Percentiles rank a stretch among this genome's conserved stretches.
phyloP scores from a whole-genome alignment of 2,797 vertebrate genomes.

The Columba guinea region DNA sequence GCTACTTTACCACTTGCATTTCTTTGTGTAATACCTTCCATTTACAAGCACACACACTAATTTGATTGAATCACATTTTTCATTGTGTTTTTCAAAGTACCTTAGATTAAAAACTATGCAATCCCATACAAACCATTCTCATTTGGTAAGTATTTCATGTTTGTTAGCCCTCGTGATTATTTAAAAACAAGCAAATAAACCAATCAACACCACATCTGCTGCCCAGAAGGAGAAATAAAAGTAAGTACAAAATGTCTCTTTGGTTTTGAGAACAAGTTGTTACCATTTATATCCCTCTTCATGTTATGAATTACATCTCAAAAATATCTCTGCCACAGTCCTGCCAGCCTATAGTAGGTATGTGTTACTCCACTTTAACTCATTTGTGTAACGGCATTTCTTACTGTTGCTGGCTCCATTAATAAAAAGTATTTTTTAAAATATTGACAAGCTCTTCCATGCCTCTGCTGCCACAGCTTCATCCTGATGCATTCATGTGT shows the following conservation, averaged over 20 bases:
- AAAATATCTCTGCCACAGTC: neutral
- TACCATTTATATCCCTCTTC: neutral
- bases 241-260: neutral
- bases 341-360: neutral
- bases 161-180: neutral
- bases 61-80: neutral
- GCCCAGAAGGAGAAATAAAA: constrained; percentile 14
- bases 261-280: neutral
- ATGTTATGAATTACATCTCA: neutral
- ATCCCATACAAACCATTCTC: neutral
- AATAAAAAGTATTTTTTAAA: constrained; percentile 63
- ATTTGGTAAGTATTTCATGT: neutral
- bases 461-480: constrained; percentile 67
- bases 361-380: neutral
- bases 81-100: neutral
- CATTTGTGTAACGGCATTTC: constrained; percentile 51
- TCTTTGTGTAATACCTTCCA: neutral
- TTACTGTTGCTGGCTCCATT: constrained; percentile 65
- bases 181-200: neutral
- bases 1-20: neutral
- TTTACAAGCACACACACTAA: neutral
- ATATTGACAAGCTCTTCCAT: constrained; percentile 63
- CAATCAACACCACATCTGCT: neutral
- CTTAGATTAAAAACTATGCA: neutral
- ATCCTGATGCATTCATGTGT: constrained; percentile 58